Base-by-base conservation (phyloP, 1,140 invertebrate species). In the Euwallacea similis region DNA sequence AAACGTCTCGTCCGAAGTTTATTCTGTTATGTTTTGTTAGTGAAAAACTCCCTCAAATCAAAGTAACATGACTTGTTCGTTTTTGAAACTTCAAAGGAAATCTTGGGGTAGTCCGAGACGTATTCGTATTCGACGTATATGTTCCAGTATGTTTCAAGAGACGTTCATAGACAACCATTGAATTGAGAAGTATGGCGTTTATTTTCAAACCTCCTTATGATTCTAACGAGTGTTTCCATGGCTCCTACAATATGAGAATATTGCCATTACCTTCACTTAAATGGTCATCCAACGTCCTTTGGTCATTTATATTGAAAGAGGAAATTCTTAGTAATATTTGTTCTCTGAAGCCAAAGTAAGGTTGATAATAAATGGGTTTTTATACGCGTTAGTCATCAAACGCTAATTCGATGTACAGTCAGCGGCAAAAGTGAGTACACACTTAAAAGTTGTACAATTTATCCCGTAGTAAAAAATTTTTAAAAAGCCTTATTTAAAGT, bases 51-150 rank as follows among this genome's bases (percentile, higher is more conserved):
- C 21, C 21, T 50, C 46, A 50, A 50, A 4, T 50, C 46, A 50
- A 50, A 50, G 46, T 50, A 50, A 50, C 46, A 7, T 50, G 13
- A 11, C 9, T 50, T 13, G 13, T 13, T 50, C 46, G 46, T 50
- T 50, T 50, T 50, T 11, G 46, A 50, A 6, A 50, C 46, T 50
- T 50, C 46, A 50, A 50, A 50, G 46, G 13, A 50, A 56, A 13
- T 21, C 16, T 56, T 56, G 54, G 54, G 2, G 9, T 16, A 56
- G 54, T 56, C 54, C 54, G 21, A 33, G 21, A 33, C 54, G 54
- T 56, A 56, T 56, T 56, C 16, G 54, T 56, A 6, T 56, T 56
- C 16, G 54, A 8, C 54, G 16, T 33, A 4, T 33, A 33, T 8
- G 54, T 56, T 56, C 2, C 54, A 7, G 11, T 15, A 56, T n/a